Evolutionary conservation across 2,888 invertebrate genomes (phyloP).

Genomic region (Zhengitettix transpicula): DNA sequence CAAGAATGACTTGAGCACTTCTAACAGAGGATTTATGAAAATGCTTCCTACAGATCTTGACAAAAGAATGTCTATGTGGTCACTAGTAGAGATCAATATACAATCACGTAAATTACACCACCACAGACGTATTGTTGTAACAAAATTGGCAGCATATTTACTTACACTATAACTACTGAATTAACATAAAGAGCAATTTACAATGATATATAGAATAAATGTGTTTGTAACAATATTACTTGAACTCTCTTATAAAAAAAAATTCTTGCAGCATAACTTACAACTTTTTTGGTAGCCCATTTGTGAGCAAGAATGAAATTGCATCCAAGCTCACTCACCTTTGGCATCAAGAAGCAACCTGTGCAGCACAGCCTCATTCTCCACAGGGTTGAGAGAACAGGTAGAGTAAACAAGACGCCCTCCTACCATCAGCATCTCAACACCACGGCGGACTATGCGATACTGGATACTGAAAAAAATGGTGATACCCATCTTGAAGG

Average conservation of each 20-base stretch:
- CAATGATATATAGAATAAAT: too few relatives aligned
- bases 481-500: too few relatives aligned
- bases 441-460: conserved; percentile 72
- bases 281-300: background rate
- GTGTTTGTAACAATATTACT: background rate
- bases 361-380: conserved; percentile 89
- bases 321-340: conserved; percentile 24
- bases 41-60: too few relatives aligned
- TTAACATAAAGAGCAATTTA: too few relatives aligned
- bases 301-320: background rate
- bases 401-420: conserved; percentile 94
- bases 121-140: too few relatives aligned
- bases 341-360: conserved; percentile 57
- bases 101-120: too few relatives aligned
- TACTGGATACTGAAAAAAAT: conserved; percentile 50
- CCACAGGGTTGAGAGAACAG: conserved; percentile 92
- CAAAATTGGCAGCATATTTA: too few relatives aligned
- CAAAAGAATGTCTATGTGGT: too few relatives aligned
- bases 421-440: conserved; percentile 70
- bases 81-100: too few relatives aligned
- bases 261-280: background rate
- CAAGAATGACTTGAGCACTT: too few relatives aligned
- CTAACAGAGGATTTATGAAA: too few relatives aligned
- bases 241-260: background rate
- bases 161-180: too few relatives aligned